Percentiles rank a stretch among this genome's conserved stretches.
phyloP scores from a whole-genome alignment of 2,888 invertebrate genomes.

The Ophonus ardosiacus region DNA sequence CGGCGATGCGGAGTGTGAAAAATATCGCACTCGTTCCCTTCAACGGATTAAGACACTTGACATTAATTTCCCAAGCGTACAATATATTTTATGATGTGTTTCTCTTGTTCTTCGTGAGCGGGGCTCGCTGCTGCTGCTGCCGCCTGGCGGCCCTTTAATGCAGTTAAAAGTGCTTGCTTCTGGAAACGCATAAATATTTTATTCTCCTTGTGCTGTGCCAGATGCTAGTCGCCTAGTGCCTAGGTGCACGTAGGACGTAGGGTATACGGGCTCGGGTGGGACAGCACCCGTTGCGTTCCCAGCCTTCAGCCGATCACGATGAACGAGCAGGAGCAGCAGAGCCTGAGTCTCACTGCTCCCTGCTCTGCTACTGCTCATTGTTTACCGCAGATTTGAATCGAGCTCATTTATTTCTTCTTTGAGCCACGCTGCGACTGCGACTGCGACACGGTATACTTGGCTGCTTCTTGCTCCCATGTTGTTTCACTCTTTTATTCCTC shows the following conservation, averaged over 20 bases:
- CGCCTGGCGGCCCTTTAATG: conserved; percentile 63
- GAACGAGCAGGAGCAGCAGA: conserved; percentile 9
- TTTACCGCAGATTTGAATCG: conserved; percentile 44
- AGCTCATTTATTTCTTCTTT: conserved; percentile 47
- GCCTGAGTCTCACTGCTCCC: background rate
- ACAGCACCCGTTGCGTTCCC: conserved; percentile 21
- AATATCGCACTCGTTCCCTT: conserved; percentile 64
- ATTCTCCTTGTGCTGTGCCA: conserved; percentile 49
- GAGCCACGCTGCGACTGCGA: conserved; percentile 8
- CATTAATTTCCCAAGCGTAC: conserved; percentile 77
- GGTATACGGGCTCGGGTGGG: background rate
- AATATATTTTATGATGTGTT: conserved; percentile 77
- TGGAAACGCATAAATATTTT: conserved; percentile 64
- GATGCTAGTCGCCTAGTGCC: conserved; percentile 39
- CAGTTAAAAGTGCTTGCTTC: conserved; percentile 64
- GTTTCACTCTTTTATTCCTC: conserved; percentile 30
- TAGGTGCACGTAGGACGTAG: conserved; percentile 2
- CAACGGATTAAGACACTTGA: conserved; percentile 76
- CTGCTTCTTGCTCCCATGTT: conserved; percentile 14
- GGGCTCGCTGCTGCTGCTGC: conserved; percentile 46
- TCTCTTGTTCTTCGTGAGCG: conserved; percentile 69
- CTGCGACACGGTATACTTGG: conserved; percentile 5
- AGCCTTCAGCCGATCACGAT: conserved; percentile 26
- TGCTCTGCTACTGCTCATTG: background rate
- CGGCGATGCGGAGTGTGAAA: conserved; percentile 61